Conservation (phyloP, 2,888 invertebrate genomes). For the Nemotelus pantherinus region DNA sequence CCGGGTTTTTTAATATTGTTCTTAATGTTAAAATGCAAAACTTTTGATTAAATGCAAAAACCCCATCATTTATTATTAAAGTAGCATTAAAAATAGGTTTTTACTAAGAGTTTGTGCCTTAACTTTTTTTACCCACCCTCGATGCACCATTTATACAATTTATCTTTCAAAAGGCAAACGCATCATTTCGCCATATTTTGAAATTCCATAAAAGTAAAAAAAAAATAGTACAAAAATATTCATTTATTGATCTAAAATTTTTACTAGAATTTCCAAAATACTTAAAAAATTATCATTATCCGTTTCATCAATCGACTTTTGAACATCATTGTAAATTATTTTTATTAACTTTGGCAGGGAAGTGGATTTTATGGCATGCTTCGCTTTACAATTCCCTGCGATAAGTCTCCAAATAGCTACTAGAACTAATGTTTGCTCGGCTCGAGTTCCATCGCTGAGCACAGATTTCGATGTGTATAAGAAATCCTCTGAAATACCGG, state of each 20-base stretch:
- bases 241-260: slow-evolving; percentile 50
- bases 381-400: slow-evolving; percentile 59
- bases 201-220: too few relatives aligned
- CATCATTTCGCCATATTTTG: background rate
- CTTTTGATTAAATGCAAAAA: too few relatives aligned
- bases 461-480: slow-evolving; percentile 42
- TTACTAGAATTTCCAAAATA: slow-evolving; percentile 55
- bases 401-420: slow-evolving; percentile 60
- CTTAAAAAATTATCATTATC: slow-evolving; percentile 53
- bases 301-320: slow-evolving; percentile 44
- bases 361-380: slow-evolving; percentile 58
- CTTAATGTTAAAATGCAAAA: too few relatives aligned
- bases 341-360: slow-evolving; percentile 57
- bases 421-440: slow-evolving; percentile 58
- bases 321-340: slow-evolving; percentile 53
- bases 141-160: too few relatives aligned
- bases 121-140: too few relatives aligned
- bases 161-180: background rate
- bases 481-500: slow-evolving; percentile 48
- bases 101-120: too few relatives aligned
- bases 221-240: too few relatives aligned
- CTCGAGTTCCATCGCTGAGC: slow-evolving; percentile 52
- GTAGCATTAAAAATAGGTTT: too few relatives aligned
- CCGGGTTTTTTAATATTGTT: too few relatives aligned
- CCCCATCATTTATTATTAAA: too few relatives aligned